Evolutionary conservation across 2,888 invertebrate species (phyloP).

Genomic region (Drosophila formosana): DNA sequence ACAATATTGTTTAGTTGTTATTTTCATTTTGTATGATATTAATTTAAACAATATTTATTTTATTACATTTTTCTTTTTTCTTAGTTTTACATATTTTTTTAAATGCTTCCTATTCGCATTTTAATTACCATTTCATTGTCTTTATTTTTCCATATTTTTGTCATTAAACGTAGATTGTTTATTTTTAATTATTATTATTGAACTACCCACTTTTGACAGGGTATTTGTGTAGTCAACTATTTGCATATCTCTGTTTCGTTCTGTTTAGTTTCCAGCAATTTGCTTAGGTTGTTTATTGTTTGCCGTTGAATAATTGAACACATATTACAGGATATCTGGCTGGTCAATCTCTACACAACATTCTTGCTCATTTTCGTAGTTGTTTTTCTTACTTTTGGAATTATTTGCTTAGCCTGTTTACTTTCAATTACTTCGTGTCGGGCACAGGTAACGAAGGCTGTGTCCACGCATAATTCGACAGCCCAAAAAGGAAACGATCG

Average conservation of each 20-base stretch:
- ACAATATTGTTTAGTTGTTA: no score
- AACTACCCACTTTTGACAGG: background rate
- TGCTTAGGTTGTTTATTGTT: background rate
- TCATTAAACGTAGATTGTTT: no score
- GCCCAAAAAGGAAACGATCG: conserved; percentile 45
- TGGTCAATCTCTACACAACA: background rate
- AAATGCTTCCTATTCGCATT: no score
- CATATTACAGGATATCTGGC: conserved; percentile 1
- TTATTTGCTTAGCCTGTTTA: conserved; percentile 65
- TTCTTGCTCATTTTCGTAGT: background rate
- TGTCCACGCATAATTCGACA: conserved; percentile 65
- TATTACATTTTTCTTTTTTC: no score
- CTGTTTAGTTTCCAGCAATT: background rate
- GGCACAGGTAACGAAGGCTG: conserved; percentile 36
- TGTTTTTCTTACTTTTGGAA: conserved; percentile 12
- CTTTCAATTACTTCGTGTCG: conserved; percentile 67
- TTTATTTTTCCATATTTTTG: background rate
- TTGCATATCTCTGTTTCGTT: background rate
- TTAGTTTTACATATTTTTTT: no score
- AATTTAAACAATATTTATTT: no score
- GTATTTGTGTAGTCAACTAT: background rate
- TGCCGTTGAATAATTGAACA: background rate
- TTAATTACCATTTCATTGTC: background rate
- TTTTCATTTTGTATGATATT: no score
- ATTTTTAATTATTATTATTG: no score